phyloP scores from a whole-genome alignment of 2,113 vertebrate species.

The Octodon degus region DNA sequence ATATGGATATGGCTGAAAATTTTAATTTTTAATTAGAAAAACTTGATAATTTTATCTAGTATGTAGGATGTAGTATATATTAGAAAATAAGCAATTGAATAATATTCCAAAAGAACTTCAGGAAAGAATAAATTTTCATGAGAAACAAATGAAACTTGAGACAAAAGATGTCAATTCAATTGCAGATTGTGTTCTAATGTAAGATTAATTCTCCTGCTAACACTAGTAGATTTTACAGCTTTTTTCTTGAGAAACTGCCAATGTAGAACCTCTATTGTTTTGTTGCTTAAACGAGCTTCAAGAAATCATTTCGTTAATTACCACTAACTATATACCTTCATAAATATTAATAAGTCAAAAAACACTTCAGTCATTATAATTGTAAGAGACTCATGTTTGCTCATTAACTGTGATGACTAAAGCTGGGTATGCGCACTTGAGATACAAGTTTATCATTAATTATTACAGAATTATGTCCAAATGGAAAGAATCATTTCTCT shows the following conservation, averaged over 20 bases:
- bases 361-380: constrained; percentile 57
- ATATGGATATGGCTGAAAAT: background rate
- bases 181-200: background rate
- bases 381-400: background rate
- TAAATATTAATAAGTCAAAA: constrained; percentile 68
- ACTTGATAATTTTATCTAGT: background rate
- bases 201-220: background rate
- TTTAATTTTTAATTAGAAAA: background rate
- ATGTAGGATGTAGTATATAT: background rate
- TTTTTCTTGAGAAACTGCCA: background rate
- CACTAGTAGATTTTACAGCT: background rate
- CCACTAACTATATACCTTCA: background rate
- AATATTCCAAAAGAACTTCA: background rate
- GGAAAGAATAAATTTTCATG: background rate
- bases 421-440: background rate
- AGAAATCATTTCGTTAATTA: constrained; percentile 55
- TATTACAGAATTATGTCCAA: constrained; percentile 3
- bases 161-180: background rate
- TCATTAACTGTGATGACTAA: constrained; percentile 31
- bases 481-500: background rate
- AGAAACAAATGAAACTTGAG: background rate
- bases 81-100: background rate
- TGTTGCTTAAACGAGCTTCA: background rate
- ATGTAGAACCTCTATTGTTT: background rate
- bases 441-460: constrained; percentile 56